These are phyloP conservation scores for Pseudoips prasinana DNA, from an alignment of 2,888 invertebrate species.

Conservation along the genomic window DNA sequence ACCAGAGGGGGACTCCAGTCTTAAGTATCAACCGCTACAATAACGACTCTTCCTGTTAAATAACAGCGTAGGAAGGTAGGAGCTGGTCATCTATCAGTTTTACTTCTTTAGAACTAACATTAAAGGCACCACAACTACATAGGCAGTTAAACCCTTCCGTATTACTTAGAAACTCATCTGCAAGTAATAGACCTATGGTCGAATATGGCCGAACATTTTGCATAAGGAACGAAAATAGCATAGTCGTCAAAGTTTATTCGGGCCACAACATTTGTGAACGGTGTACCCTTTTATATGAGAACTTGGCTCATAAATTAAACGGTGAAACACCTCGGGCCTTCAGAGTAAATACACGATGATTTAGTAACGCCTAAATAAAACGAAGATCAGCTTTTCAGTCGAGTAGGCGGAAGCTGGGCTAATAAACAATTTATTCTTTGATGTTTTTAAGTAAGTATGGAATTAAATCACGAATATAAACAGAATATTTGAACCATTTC, in stretches of 20 bases:
- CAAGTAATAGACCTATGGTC: slow-evolving; percentile 16
- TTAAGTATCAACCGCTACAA: too few species aligned
- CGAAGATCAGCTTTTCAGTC: slow-evolving; percentile 23
- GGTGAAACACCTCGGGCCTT: slow-evolving; percentile 31
- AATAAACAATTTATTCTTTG: slow-evolving; percentile 6
- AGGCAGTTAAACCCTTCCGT: too few species aligned
- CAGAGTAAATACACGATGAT: slow-evolving; percentile 31
- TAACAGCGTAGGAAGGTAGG: too few species aligned
- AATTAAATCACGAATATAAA: too few species aligned
- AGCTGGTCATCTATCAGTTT: too few species aligned
- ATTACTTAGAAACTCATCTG: slow-evolving; percentile 12
- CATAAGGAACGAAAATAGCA: slow-evolving; percentile 35
- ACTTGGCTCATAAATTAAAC: slow-evolving; percentile 51
- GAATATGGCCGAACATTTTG: slow-evolving; percentile 18
- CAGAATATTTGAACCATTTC: too few species aligned
- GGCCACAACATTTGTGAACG: slow-evolving; percentile 24
- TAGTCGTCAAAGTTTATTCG: slow-evolving; percentile 39
- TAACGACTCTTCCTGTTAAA: too few species aligned
- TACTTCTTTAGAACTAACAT: too few species aligned
- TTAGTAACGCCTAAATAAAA: slow-evolving; percentile 31
- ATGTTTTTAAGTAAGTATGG: slow-evolving; percentile 5
- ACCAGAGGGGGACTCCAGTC: too few species aligned
- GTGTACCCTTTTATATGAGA: slow-evolving; percentile 47
- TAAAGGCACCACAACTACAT: too few species aligned
- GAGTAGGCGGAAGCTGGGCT: slow-evolving; percentile 5